Evolutionary conservation across 1,140 invertebrate species (phyloP).

Genomic region (Monochamus saltuarius): DNA sequence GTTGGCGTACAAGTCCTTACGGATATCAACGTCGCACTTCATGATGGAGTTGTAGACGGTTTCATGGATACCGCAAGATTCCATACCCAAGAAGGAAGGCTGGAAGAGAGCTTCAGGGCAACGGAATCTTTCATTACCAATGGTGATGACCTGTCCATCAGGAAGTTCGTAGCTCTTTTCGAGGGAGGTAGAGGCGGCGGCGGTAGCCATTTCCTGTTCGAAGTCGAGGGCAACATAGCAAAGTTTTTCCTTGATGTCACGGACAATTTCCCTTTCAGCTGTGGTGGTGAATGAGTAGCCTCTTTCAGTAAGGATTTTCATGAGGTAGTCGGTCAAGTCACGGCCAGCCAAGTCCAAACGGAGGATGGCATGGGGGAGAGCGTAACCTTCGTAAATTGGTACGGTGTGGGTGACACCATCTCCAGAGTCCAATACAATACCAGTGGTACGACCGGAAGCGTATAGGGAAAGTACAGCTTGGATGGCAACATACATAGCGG

Average conservation of each 20-base stretch:
- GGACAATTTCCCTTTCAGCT: constrained; percentile 93
- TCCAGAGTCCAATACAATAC: constrained; percentile 89
- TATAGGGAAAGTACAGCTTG: constrained; percentile 91
- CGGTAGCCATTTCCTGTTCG: constrained; percentile 93
- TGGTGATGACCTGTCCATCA: constrained; percentile 95
- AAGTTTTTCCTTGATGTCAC: constrained; percentile 93
- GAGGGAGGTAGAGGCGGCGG: constrained; percentile 84
- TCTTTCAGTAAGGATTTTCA: constrained; percentile 95
- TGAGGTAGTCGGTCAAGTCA: constrained; percentile 93
- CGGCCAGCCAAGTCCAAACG: constrained; percentile 90
- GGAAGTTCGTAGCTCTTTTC: constrained; percentile 94
- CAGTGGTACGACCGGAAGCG: constrained; percentile 92
- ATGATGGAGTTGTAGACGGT: constrained; percentile 96
- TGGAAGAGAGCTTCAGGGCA: constrained; percentile 97
- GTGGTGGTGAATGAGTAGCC: constrained; percentile 97
- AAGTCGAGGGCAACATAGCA: constrained; percentile 91
- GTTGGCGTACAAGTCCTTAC: constrained; percentile 94
- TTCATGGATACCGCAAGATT: constrained; percentile 91
- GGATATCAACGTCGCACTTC: constrained; percentile 93
- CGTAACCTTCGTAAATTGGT: constrained; percentile 88
- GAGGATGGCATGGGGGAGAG: constrained; percentile 78
- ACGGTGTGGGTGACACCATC: constrained; percentile 95
- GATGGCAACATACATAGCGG: constrained; percentile 91
- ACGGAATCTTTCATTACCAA: constrained; percentile 95
- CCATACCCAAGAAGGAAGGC: constrained; percentile 92